Base-by-base conservation (phyloP, 1,140 invertebrate genomes). In the Cephus cinctus region DNA sequence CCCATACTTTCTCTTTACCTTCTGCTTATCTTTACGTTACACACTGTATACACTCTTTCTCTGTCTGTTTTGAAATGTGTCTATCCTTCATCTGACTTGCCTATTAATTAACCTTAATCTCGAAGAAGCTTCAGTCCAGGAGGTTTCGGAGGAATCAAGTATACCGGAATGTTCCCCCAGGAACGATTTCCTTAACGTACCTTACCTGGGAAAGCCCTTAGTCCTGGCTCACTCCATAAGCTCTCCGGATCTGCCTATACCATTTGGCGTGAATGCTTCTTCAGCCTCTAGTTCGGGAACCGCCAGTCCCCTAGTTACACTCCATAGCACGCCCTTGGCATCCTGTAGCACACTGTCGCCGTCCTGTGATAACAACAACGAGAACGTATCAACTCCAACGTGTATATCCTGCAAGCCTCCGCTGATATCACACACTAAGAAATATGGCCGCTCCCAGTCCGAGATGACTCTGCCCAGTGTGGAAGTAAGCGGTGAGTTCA, bases 241-340 rank as follows among this genome's bases (percentile, higher is more conserved):
- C 47, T 76, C 73, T n/a, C 75, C 75, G n/a, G 72, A 75, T 20
- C 47, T 77, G 5, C 66, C 65, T 22, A 50, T 63, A n/a, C 63
- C 65, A n/a, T n/a, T n/a, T n/a, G n/a, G n/a, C 9, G 11, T 57
- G n/a, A 25, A 62, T 40, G 52, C 63, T 18, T 41, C 52, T 18
- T 36, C 38, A 43, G 18, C 30, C 40, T 27, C 50, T 14, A 36
- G 9, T 31, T 56, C 41, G 21, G 47, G 36, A 42, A 35, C 35
- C 21, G 15, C 42, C 19, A 20, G 45, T 20, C 60, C 69, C 2
- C 44, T 64, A 27, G 54, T 69, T 12, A 66, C 63, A 2, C 39
- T 65, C 15, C 58, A 67, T 43, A 67, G 51, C 35, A 58, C 49
- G 6, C 57, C 63, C 3, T 30, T 67, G 34, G 59, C 57, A 22